Evolutionary conservation across 1,140 invertebrate species (phyloP).

Genomic region (Neocloeon triangulifer): DNA sequence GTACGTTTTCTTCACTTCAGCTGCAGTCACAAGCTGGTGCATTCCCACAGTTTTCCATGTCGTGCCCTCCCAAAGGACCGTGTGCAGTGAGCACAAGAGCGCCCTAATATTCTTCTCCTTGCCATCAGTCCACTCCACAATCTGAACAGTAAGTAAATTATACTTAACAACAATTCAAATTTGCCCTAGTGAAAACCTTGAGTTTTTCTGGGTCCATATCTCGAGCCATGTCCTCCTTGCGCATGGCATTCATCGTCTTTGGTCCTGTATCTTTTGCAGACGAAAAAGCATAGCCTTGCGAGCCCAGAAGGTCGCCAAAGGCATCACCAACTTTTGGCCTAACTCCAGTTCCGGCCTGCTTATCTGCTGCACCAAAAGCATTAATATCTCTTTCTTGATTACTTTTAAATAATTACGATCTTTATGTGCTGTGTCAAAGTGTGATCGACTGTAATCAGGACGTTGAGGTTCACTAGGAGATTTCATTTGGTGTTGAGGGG

Average conservation of each 20-base stretch:
- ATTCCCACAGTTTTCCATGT: conserved; percentile 86
- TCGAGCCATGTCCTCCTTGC: conserved; percentile 62
- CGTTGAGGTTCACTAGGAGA: conserved; percentile 14
- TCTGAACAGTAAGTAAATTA: conserved; percentile 16
- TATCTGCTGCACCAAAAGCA: conserved; percentile 11
- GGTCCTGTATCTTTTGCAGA: conserved; percentile 52
- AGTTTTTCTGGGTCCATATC: conserved; percentile 82
- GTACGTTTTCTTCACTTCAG: conserved; percentile 91
- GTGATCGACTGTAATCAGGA: conserved; percentile 34
- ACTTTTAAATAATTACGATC: neutral
- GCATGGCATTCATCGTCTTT: conserved; percentile 79
- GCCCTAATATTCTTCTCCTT: conserved; percentile 94
- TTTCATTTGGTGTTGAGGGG: conserved; percentile 17
- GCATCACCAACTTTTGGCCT: conserved; percentile 37
- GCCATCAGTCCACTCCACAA: conserved; percentile 70
- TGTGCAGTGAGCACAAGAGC: conserved; percentile 79
- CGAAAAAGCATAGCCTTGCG: conserved; percentile 66
- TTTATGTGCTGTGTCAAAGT: conserved; percentile 31
- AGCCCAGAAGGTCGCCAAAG: conserved; percentile 76
- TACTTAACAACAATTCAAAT: neutral
- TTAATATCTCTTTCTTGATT: too few species aligned
- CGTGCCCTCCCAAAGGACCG: conserved; percentile 81
- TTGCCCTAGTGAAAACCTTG: conserved; percentile 29
- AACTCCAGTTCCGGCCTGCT: conserved; percentile 9
- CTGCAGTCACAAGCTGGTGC: conserved; percentile 70